A percentile compares a stretch with the other conserved stretches of the same genome.
phyloP scores from a whole-genome alignment of 2,113 vertebrate species.

The Myotis yumanensis region DNA sequence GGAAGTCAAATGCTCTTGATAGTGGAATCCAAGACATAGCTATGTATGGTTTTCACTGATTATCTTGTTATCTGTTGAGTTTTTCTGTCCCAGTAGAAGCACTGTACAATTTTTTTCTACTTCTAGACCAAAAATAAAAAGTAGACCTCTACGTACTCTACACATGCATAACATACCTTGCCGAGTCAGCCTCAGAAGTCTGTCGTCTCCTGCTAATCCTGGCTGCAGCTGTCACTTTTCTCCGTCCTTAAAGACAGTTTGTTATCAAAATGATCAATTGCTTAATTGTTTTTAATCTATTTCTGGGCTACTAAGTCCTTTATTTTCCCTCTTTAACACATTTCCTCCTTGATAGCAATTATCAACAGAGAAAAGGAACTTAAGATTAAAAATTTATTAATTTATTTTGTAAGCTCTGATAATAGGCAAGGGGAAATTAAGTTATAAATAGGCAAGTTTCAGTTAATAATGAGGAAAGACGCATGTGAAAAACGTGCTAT shows the following conservation, averaged over 20 bases:
- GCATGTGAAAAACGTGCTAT: background rate
- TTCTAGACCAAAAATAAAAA: background rate
- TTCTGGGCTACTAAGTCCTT: slow-evolving; percentile 11
- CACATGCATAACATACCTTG: slow-evolving; percentile 85
- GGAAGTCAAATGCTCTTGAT: background rate
- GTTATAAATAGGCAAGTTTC: background rate
- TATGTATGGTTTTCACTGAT: background rate
- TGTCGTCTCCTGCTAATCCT: slow-evolving; percentile 80
- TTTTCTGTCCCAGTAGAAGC: background rate
- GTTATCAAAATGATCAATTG: slow-evolving; percentile 15
- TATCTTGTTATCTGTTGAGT: background rate
- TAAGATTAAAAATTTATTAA: slow-evolving; percentile 24
- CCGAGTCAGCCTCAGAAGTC: slow-evolving; percentile 78
- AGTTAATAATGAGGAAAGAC: background rate
- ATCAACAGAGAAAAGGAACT: background rate
- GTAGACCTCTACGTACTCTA: background rate
- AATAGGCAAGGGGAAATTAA: background rate
- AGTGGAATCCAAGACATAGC: background rate
- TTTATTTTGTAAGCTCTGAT: background rate
- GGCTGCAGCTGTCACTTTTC: slow-evolving; percentile 79
- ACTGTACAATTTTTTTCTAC: slow-evolving; percentile 31
- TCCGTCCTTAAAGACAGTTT: slow-evolving; percentile 83
- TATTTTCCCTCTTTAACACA: background rate
- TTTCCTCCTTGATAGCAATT: background rate
- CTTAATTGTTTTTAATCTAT: background rate